These are phyloP conservation scores for Mus pahari DNA, from an alignment of 2,113 vertebrate genomes.

Conservation along the genomic window DNA sequence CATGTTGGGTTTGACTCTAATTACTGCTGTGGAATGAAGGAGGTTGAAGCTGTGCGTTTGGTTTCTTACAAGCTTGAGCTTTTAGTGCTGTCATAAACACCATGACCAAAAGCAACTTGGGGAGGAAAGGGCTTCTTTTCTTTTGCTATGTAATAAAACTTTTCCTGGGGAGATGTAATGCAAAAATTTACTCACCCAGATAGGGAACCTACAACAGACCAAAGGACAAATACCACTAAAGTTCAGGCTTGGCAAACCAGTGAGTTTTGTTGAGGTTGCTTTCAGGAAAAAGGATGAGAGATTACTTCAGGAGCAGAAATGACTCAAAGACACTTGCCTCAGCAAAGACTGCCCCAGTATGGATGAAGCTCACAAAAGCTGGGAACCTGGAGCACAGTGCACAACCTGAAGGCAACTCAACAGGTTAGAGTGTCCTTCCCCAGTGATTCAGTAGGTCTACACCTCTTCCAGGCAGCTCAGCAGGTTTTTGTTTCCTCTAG, in stretches of 20 bases:
- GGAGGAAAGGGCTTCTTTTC: not conserved
- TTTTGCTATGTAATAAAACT: not conserved
- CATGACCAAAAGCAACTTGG: not conserved
- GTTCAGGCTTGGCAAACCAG: not conserved
- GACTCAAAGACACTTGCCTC: not conserved
- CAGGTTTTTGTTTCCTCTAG: not conserved
- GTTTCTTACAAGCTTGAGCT: not conserved
- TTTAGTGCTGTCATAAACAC: not conserved
- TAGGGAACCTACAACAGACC: not conserved
- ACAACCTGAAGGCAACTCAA: not conserved
- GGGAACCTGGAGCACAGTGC: not conserved
- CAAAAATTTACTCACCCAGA: not conserved
- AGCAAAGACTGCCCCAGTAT: not conserved
- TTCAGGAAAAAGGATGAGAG: not conserved
- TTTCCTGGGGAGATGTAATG: not conserved
- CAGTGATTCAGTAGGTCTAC: not conserved
- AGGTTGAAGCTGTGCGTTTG: accelerated
- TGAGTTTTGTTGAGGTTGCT: no score
- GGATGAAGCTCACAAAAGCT: not conserved
- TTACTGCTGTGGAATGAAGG: not conserved
- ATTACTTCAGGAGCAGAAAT: not conserved
- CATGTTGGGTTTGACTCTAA: not conserved
- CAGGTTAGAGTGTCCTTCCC: not conserved
- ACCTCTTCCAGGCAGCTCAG: not conserved
- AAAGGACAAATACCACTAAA: not conserved